Percentiles rank a stretch among this genome's conserved stretches.
Evolutionary conservation across 2,113 vertebrate species (phyloP).

Genomic region (Fregetta grallaria): DNA sequence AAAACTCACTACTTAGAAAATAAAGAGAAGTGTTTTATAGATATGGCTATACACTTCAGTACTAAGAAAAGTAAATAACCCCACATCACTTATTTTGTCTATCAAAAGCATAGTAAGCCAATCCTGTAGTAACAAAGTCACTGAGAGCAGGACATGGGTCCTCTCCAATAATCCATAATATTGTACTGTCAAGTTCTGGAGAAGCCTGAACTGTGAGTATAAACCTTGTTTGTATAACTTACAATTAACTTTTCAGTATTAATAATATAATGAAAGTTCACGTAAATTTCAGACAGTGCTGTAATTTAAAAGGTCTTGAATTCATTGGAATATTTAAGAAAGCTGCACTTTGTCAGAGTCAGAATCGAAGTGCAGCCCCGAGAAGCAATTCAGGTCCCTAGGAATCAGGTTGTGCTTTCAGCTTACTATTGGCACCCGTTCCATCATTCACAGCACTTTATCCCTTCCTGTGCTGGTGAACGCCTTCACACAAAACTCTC

Average conservation of each 20-base stretch:
- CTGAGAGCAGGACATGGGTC: neutral
- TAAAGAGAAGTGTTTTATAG: neutral
- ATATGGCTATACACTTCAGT: neutral
- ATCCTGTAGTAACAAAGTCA: neutral
- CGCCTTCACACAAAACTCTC: neutral
- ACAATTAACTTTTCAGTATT: neutral
- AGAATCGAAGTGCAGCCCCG: neutral
- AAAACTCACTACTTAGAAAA: neutral
- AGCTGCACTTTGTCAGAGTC: neutral
- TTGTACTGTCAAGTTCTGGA: neutral
- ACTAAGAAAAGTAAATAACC: neutral
- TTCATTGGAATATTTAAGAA: neutral
- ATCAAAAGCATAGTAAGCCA: neutral
- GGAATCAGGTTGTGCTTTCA: neutral
- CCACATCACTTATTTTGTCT: neutral
- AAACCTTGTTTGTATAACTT: neutral
- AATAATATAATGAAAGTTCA: neutral
- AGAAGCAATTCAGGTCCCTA: neutral
- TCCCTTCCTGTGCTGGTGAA: neutral
- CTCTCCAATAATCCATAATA: neutral
- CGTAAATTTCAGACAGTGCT: neutral
- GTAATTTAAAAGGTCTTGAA: neutral
- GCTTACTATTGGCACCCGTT: neutral
- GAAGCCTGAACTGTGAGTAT: neutral
- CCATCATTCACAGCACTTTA: neutral